Evolutionary conservation across 2,113 vertebrate species (phyloP).

Genomic region (Proteles cristata): DNA sequence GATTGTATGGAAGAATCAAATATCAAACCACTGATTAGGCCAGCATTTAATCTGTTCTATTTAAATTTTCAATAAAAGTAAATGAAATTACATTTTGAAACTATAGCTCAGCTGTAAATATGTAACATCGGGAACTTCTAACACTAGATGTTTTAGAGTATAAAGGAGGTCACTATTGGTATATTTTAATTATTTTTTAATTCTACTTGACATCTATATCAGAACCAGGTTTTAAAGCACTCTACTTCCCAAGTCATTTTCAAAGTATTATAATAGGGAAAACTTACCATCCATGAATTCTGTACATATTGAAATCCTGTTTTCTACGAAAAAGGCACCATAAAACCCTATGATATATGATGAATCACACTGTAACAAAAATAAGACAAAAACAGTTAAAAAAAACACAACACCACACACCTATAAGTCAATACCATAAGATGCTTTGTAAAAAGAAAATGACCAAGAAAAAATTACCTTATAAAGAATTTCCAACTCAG

Average conservation of each 20-base stretch:
- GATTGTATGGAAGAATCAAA: constrained; percentile 83
- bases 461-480: constrained; percentile 88
- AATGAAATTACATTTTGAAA: constrained; percentile 76
- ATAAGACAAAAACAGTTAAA: constrained; percentile 68
- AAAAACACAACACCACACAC: background rate
- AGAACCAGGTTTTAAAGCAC: constrained; percentile 39
- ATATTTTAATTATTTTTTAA: constrained; percentile 65
- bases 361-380: constrained; percentile 95
- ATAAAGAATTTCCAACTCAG: constrained; percentile 98
- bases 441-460: constrained; percentile 27
- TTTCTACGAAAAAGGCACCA: constrained; percentile 99
- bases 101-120: constrained; percentile 53
- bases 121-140: constrained; percentile 46
- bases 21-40: constrained; percentile 83
- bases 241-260: constrained; percentile 39
- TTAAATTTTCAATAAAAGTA: constrained; percentile 88
- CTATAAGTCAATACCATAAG: background rate
- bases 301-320: constrained; percentile 98
- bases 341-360: constrained; percentile 99
- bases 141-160: constrained; percentile 18
- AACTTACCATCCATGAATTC: constrained; percentile 99
- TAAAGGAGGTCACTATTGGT: constrained; percentile 35
- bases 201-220: background rate
- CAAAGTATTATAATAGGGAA: constrained; percentile 50
- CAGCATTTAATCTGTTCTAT: constrained; percentile 84